Base-by-base conservation (phyloP, 2,797 vertebrate species). In the Helicolenus hilgendorfi region DNA sequence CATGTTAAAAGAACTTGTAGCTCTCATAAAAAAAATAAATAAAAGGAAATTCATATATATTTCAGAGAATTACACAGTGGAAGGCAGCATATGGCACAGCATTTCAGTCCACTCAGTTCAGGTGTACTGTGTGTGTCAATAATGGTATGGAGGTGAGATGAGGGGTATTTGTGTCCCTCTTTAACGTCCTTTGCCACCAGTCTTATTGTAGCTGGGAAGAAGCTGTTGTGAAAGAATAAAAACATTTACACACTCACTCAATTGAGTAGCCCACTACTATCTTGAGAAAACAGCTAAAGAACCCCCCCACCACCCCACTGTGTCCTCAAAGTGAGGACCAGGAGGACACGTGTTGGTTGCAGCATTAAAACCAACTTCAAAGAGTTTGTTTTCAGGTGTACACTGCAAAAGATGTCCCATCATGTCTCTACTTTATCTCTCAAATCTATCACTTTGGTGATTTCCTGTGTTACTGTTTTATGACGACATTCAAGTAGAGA, bases 381-480 rank as follows among this genome's bases (percentile, higher is more conserved):
- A 91, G 88, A 84, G 76, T 82, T 82, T 75, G 74, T 45, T 36
- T 74, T 90, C 86, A 93, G 91, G 93, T 93, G 89, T 22, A 72
- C 84, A 13, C 82, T 88, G 76, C 33, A 79, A 85, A 88, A 88
- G 58, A 67, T 84, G 87, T 64, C 81, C 83, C 75, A 20, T 0
- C 11, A 1, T 24, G 63, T 33, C 36, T 79, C 7, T 11, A 9
- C 7, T 58, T 73, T 67, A 79, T 78, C 86, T 56, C 11, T 13
- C 20, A 45, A 7, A 75, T 86, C 62, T 20, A 1, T 18, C 11
- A 45, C 31, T 65, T 33, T 13, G 20, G 20, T 38, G 38, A 22
- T 87, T 82, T 81, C 53, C 58, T 68, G 60, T 41, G 18, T 79
- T 36, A 67, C 14, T 33, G 24, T 24, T n/a, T 68, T 2, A 53